Base-by-base conservation (phyloP, 2,888 invertebrate genomes). In the Dasysyrphus albostriatus region DNA sequence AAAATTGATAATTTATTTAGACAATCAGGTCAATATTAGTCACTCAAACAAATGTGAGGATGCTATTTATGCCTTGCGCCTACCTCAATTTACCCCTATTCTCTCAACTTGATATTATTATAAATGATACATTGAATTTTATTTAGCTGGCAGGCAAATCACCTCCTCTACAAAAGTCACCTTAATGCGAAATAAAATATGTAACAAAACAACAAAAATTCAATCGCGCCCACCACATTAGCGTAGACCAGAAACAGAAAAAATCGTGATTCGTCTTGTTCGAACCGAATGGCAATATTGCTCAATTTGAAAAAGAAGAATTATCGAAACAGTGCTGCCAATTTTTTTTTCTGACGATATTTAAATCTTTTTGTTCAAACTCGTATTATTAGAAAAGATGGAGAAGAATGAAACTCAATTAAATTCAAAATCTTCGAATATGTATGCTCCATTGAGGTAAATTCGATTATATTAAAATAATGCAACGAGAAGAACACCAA, bases 11-110 rank as follows among this genome's bases (percentile, higher is more conserved):
- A 10, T 7, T 51, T 14, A 3, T 7, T 59, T 59, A 12, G 39
- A 39, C 39, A 61, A 47, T 47, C 32, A 47, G 16, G 10, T 44
- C 16, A 65, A 74, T n/a, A n/a, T 63, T 39, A 74, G 37, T 61
- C 74, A 74, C 2, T n/a, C n/a, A 39, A 29, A n/a, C 4, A 61
- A n/a, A 39, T 49, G 61, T 61, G 14, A 65, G 1, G 32, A 65
- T 47, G 32, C 65, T 47, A 24, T 73, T 61, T 58, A 34, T 72
- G 29, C 44, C 14, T 29, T 34, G 9, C 42, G 14, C 49, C 67
- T 69, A 34, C 37, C 67, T 19, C 24, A 69, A 37, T 51, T 51
- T 19, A 67, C 7, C 12, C 37, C 32, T 67, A 5, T 24, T 49
- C 4, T 51, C 8, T 8, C 7, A 44, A 44, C 8, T 69, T 37